Conservation (phyloP, 1,140 invertebrate genomes). For the Bombus waltoni region DNA sequence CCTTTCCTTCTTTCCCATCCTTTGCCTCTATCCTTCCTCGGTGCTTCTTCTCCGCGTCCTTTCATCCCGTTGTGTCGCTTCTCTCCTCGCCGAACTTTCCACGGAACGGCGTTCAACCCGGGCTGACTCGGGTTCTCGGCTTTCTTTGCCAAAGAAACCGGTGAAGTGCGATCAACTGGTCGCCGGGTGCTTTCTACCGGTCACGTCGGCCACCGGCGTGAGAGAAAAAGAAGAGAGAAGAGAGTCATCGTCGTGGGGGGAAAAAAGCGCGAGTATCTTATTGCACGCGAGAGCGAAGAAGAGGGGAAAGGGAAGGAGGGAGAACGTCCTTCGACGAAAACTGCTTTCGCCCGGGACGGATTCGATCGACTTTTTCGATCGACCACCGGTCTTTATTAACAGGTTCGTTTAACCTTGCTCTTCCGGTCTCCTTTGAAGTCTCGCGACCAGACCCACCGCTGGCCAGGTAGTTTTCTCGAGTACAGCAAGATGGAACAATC, state of each 20-base stretch:
- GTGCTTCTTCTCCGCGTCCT: too few relatives aligned
- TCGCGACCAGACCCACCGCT: too few relatives aligned
- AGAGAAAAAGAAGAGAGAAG: neutral
- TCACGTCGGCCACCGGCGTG: slow-evolving; percentile 9
- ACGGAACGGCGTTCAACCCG: neutral
- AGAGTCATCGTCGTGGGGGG: neutral
- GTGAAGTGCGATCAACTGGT: slow-evolving; percentile 57
- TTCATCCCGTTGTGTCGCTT: too few relatives aligned
- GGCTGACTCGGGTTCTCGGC: slow-evolving; percentile 33
- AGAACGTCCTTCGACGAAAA: slow-evolving; percentile 12
- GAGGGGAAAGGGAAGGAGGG: neutral
- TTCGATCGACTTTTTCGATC: slow-evolving; percentile 44
- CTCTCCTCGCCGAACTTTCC: slow-evolving; percentile 45
- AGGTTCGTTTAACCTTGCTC: neutral
- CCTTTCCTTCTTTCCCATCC: slow-evolving; percentile 26
- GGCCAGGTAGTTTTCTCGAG: neutral
- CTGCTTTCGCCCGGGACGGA: slow-evolving; percentile 12
- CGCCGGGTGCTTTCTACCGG: slow-evolving; percentile 60
- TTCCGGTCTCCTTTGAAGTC: neutral
- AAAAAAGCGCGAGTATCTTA: slow-evolving; percentile 15
- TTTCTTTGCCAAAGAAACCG: slow-evolving; percentile 58
- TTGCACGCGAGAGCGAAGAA: neutral
- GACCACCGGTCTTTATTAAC: neutral
- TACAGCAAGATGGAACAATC: neutral
- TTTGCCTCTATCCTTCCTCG: slow-evolving; percentile 34